Base-by-base conservation (phyloP, 1,140 invertebrate genomes). In the honey bee (Apis mellifera) region DNA sequence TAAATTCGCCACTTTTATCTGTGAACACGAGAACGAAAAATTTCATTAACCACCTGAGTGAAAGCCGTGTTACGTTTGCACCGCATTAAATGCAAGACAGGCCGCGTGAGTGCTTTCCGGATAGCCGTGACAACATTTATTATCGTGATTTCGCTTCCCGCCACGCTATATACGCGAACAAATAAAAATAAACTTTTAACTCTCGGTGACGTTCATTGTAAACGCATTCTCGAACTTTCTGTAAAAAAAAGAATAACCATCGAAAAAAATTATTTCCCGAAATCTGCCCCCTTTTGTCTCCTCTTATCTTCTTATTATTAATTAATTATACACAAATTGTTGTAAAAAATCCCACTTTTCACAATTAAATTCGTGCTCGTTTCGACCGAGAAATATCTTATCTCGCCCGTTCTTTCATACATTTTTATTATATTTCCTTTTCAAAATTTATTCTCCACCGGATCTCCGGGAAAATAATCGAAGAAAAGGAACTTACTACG, bases 41-140 rank as follows among this genome's bases (percentile, higher is more conserved):
- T 59, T 64, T 76, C 50, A 48, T 48, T 62, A 62, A 26, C 19
- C 55, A n/a, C 21, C 15, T 26, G 42, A 60, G 59, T 26, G 48
- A 75, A 75, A 62, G 48, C 59, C 73, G 52, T 2, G 73, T 50
- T 60, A 75, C 48, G 59, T 62, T 62, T 50, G 55, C 73, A 42
- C 32, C 13, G 9, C 50, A 42, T 75, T 62, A 75, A 75, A 75
- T 26, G 32, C 73, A 62, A 75, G 73, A 75, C 32, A 62, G 48
- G 32, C 21, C 42, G 32, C 73, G 73, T 62, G 57, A 73, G 71
- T 73, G 71, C 71, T 73, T 73, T 73, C 21, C 32, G 71, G 71
- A 60, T 73, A 73, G 57, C 55, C 21, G 55, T 73, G 71, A 59
- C 71, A 73, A 17, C 26, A 26, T 57, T 73, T 60, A 73, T 73